Evolutionary conservation across 2,888 invertebrate genomes (phyloP).

Genomic region (Ditula angustiorana): DNA sequence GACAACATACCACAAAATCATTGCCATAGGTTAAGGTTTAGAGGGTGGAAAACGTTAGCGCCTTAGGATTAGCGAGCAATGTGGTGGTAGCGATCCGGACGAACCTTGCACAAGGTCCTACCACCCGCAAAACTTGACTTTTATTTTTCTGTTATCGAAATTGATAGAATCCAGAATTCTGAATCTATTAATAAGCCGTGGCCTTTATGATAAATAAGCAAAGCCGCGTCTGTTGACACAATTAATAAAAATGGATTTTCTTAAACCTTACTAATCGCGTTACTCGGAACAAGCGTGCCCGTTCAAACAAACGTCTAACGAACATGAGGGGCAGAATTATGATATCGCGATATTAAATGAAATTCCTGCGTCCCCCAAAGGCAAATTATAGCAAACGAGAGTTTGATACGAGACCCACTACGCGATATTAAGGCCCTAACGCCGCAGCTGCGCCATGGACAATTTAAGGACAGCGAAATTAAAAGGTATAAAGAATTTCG

Average conservation of each 20-base stretch:
- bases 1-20: no score
- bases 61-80: no score
- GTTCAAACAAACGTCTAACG: neutral
- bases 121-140: no score
- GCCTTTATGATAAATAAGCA: neutral
- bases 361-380: conserved; percentile 9
- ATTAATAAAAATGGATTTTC: neutral
- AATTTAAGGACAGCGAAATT: conserved; percentile 5
- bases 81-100: no score
- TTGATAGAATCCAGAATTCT: no score
- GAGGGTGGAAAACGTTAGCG: no score
- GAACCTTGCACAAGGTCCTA: no score
- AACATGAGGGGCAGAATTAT: conserved; percentile 10
- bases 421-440: conserved; percentile 29
- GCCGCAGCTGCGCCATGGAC: conserved; percentile 25
- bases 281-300: neutral
- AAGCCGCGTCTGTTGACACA: neutral
- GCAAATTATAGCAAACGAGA: conserved; percentile 22
- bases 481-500: conserved; percentile 4
- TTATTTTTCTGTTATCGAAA: no score
- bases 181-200: no score
- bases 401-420: conserved; percentile 27
- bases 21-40: no score
- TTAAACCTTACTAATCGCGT: neutral
- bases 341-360: conserved; percentile 12